Evolutionary conservation across 2,888 invertebrate genomes (phyloP), one percentile per base, ranked within the genome.

Genomic region (Carcina quercana): DNA sequence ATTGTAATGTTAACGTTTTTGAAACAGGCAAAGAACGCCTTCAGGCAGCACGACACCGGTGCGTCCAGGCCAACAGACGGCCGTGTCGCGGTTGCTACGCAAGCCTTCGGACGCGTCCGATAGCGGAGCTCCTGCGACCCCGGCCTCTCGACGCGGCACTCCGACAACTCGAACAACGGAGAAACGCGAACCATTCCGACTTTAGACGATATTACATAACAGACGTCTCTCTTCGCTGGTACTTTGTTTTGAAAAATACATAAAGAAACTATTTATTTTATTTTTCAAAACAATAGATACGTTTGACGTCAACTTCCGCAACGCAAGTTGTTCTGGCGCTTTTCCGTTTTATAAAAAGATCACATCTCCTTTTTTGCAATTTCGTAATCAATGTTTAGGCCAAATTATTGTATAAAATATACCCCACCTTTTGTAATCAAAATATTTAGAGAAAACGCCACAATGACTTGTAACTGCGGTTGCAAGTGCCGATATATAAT

Each of bases 31-130:
- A 69, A 85, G 91, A 63, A 92, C 92, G 45, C 91, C 92, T 32
- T 92, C 92, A 33, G 91, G 91, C 35, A 91, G 91, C 40, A 90
- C 89, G 42, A 91, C 91, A 7, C 91, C 91, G 25, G 86, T 91
- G 37, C 87, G 90, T 12, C 76, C 89, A 15, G 89, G 88, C 21
- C 85, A 87, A 51, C 82, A 80, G 60, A 88, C 88, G 12, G 88
- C 88, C 10, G 87, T 88, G 15, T 85, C 89, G 27, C 86, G 89
- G 49, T 65, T 91, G 39, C 63, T 89, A 40, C 78, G 90, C 30
- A 90, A 89, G 56, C 85, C 90, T 3, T 90, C 91, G 0, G 90
- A 89, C 40, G 89, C 90, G 11, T 89, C 91, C 3, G 91, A 91
- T 45, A 85, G 86, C 15, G 86, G 87, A 8, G 85, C 88, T 3